Conservation (phyloP, 2,113 vertebrate genomes). For the Furnarius figulus region DNA sequence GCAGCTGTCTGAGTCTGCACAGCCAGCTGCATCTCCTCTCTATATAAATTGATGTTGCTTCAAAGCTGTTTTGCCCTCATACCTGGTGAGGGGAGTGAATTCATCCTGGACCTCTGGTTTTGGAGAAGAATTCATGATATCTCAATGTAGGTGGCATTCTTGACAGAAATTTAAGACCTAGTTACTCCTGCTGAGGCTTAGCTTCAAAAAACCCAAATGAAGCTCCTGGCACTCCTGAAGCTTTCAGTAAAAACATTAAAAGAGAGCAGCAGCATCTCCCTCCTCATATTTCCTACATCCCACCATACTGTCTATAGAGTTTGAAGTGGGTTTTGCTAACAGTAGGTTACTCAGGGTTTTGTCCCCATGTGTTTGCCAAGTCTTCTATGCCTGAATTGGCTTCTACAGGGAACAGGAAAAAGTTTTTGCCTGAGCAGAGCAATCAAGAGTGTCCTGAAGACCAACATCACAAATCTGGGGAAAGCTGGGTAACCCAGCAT, state of each 20-base stretch:
- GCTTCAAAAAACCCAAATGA: background rate
- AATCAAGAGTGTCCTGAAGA: background rate
- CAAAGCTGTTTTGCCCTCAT: background rate
- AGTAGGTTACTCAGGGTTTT: background rate
- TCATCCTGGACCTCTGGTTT: background rate
- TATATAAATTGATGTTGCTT: background rate
- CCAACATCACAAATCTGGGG: background rate
- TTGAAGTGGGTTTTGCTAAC: background rate
- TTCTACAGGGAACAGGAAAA: background rate
- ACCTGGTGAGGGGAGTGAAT: background rate
- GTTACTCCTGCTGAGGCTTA: background rate
- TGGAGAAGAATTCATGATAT: background rate
- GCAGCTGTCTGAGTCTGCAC: background rate
- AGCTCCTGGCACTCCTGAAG: background rate
- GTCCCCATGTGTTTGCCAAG: fast-evolving
- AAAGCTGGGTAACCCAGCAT: background rate
- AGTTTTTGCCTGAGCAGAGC: background rate
- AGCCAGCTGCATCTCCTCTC: background rate
- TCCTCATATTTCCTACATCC: background rate
- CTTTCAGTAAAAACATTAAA: background rate
- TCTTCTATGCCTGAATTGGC: background rate
- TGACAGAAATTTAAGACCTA: background rate
- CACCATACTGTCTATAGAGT: background rate
- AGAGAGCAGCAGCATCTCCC: background rate
- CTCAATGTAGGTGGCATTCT: background rate